Evolutionary conservation across 2,888 invertebrate genomes (phyloP), one percentile per base, ranked within the genome.

Genomic region (Eurytoma adleriae): DNA sequence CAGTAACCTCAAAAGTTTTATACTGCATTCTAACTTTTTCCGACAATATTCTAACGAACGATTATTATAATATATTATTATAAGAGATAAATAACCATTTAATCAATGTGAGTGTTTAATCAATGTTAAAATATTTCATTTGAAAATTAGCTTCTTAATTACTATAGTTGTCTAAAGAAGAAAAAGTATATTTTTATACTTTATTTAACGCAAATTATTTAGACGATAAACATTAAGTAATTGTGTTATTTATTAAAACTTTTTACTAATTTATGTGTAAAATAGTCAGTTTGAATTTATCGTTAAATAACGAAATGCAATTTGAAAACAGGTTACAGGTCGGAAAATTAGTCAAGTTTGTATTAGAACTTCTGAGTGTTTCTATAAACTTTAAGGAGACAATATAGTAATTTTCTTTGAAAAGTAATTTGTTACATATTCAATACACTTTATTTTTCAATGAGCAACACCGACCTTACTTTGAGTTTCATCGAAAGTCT

Each of bases 1-100:
- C 48, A 61, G 74, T 61, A 20, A 24, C 18, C 79, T 79, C 69
- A 70, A 64, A 70, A 79, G 70, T 79, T 79, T 79, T 64, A 24
- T 59, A 52, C 30, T 50, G 7, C 52, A 64, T 50, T 50, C 18
- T 52, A 69, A 61, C 16, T 62, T 14, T 74, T 62, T 73, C 64
- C 69, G 10, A 16, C 18, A 48, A 67, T 67, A 59, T 56, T n/a
- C 48, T 48, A 24, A 14, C 57, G 24, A 54, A 50, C 16, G 40
- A 40, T 40, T 40, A 40, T 40, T 40, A 40, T 40, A 40, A 40
- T 40, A 40, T 40, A 40, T 57, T 57, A 57, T 57, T 57, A 10
- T 57, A 57, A 40, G 40, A 40, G 40, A 10, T 40, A 40, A 40
- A 40, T 40, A 40, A 40, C 40, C 40, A 40, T 40, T 40, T 40